phyloP scores from a whole-genome alignment of 1,140 invertebrate species.

The Cydia fagiglandana region DNA sequence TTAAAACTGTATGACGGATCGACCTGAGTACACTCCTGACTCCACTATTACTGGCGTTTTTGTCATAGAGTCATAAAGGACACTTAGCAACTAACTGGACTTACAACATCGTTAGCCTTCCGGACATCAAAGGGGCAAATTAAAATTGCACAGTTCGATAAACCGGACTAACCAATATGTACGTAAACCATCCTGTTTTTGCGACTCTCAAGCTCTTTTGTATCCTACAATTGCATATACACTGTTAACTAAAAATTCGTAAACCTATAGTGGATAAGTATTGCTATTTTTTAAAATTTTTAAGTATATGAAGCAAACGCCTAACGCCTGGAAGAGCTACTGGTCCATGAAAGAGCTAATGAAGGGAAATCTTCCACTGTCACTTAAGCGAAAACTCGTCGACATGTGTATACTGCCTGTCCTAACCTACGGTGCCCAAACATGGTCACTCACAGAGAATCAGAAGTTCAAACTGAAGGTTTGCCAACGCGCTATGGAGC shows the following conservation, averaged over 20 bases:
- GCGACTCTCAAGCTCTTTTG: neutral
- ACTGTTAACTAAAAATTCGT: neutral
- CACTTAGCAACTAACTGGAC: neutral
- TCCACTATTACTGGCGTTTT: neutral
- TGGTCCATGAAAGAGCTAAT: no score
- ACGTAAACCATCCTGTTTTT: neutral
- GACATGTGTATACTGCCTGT: no score
- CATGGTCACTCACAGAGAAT: no score
- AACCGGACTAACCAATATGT: neutral
- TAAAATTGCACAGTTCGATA: neutral
- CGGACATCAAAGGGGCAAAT: conserved; percentile 5
- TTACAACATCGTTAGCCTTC: neutral
- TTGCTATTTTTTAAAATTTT: no score
- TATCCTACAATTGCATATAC: neutral
- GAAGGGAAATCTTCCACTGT: no score
- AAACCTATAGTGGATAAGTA: no score
- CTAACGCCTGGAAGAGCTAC: no score
- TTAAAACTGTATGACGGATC: neutral
- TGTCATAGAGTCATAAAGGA: neutral
- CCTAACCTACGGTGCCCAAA: no score
- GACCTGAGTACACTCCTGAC: neutral
- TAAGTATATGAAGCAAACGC: no score
- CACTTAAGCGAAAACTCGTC: no score
- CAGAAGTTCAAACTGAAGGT: no score
- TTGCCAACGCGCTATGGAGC: no score